Conservation (phyloP, 2,797 vertebrate genomes). For the Chiroxiphia lanceolata region DNA sequence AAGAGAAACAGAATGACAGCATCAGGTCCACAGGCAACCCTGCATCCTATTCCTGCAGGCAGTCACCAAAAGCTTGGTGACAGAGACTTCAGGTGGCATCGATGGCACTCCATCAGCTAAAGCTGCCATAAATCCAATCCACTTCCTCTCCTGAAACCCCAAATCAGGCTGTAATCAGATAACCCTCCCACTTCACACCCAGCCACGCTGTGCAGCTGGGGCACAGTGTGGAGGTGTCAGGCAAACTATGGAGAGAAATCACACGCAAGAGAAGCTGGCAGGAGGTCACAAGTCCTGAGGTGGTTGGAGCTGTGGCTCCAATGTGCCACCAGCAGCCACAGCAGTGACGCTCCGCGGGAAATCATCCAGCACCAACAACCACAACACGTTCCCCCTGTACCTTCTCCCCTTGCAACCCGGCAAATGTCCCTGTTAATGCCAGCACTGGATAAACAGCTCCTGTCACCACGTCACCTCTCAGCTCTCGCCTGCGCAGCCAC, state of each 20-base stretch:
- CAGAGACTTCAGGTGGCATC: background rate
- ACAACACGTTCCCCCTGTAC: background rate
- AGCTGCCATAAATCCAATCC: background rate
- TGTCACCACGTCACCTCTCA: background rate
- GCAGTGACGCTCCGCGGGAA: background rate
- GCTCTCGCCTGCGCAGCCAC: background rate
- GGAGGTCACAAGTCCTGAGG: background rate
- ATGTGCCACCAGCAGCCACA: background rate
- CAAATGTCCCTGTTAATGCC: background rate
- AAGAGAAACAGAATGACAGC: background rate
- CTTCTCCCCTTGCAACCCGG: background rate
- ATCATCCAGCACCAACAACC: background rate
- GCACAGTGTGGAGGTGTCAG: background rate
- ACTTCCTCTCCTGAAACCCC: background rate
- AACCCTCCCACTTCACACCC: background rate
- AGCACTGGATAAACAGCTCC: background rate
- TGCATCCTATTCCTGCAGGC: accelerated
- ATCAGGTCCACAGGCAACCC: background rate
- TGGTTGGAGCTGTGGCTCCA: background rate
- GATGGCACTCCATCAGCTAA: background rate
- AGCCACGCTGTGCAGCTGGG: accelerated
- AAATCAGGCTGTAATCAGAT: background rate
- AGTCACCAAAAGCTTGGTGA: background rate
- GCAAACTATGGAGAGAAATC: background rate
- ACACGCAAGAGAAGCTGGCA: background rate